A percentile compares a stretch with the other conserved stretches of the same genome.
These are phyloP conservation scores for Ditylenchus dipsaci DNA, from an alignment of 1,140 invertebrate genomes.

Conservation along the genomic window DNA sequence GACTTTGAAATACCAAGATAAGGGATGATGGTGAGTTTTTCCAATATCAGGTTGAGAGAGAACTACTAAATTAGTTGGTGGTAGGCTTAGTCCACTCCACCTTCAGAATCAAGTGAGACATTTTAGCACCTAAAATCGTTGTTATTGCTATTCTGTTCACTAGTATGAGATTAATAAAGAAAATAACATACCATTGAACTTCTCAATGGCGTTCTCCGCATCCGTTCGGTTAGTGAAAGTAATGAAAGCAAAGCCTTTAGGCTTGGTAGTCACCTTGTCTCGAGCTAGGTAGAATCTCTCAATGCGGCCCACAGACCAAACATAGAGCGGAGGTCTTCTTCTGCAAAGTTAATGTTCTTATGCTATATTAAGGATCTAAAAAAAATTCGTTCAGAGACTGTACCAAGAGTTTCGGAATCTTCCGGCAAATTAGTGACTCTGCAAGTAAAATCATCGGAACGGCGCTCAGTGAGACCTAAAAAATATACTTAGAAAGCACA, in stretches of 20 bases:
- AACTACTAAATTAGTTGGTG: neutral
- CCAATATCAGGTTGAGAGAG: too few relatives aligned
- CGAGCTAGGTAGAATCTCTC: constrained; percentile 81
- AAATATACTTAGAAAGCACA: neutral
- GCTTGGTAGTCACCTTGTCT: constrained; percentile 67
- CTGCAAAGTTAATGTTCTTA: constrained; percentile 60
- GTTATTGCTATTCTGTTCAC: neutral
- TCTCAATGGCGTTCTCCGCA: constrained; percentile 81
- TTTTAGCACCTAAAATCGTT: constrained; percentile 68
- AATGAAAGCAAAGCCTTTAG: constrained; percentile 82
- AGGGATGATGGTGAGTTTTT: too few relatives aligned
- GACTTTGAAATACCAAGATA: too few relatives aligned
- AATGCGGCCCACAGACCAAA: constrained; percentile 82
- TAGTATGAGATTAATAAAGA: constrained; percentile 55
- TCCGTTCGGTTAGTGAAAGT: constrained; percentile 83
- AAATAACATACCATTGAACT: constrained; percentile 68
- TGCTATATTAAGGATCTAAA: constrained; percentile 48
- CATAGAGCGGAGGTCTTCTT: constrained; percentile 87
- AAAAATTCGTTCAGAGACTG: too few relatives aligned
- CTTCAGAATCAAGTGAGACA: constrained; percentile 93
- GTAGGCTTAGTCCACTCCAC: constrained; percentile 91
- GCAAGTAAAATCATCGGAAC: constrained; percentile 75
- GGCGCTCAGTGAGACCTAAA: constrained; percentile 31
- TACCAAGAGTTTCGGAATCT: constrained; percentile 66
- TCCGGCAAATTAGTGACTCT: constrained; percentile 95